A percentile compares a stretch with the other conserved stretches of the same genome.
Conservation (phyloP, 2,113 vertebrate genomes). For the Pao palembangensis region DNA sequence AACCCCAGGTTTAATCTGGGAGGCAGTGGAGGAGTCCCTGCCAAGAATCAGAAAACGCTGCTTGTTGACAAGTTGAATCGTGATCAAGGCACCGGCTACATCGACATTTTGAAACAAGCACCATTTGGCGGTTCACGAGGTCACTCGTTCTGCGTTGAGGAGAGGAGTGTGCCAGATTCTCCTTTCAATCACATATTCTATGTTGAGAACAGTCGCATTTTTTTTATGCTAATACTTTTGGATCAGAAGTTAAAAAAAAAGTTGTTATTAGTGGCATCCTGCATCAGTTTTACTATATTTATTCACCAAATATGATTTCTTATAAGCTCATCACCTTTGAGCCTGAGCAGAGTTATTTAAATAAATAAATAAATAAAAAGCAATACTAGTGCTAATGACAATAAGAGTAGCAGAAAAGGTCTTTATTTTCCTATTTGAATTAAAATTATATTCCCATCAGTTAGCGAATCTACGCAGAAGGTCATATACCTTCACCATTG, state of each 20-base stretch:
- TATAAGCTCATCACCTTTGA: constrained; percentile 26
- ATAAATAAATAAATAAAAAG: too few relatives aligned
- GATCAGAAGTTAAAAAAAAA: constrained; percentile 36
- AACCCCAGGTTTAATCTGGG: constrained; percentile 70
- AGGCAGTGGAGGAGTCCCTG: constrained; percentile 64
- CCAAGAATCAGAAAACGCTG: constrained; percentile 74
- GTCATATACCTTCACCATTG: too few relatives aligned
- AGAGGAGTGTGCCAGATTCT: constrained; percentile 59
- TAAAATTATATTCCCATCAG: too few relatives aligned
- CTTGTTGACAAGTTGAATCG: constrained; percentile 76
- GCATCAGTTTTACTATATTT: constrained; percentile 19
- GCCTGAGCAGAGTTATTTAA: constrained; percentile 24
- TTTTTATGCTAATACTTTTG: constrained; percentile 30
- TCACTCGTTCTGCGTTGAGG: constrained; percentile 59
- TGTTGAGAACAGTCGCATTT: constrained; percentile 31
- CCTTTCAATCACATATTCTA: constrained; percentile 63
- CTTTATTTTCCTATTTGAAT: too few relatives aligned
- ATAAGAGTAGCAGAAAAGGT: too few relatives aligned
- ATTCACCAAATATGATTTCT: constrained; percentile 9
- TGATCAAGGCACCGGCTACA: constrained; percentile 76
- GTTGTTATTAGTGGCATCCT: constrained; percentile 28
- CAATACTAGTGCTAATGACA: too few relatives aligned
- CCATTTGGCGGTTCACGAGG: constrained; percentile 75
- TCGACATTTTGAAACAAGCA: constrained; percentile 74
- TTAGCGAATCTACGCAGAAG: too few relatives aligned